Evolutionary conservation across 2,797 vertebrate species (phyloP).

Genomic region (Synaphobranchus kaupii): DNA sequence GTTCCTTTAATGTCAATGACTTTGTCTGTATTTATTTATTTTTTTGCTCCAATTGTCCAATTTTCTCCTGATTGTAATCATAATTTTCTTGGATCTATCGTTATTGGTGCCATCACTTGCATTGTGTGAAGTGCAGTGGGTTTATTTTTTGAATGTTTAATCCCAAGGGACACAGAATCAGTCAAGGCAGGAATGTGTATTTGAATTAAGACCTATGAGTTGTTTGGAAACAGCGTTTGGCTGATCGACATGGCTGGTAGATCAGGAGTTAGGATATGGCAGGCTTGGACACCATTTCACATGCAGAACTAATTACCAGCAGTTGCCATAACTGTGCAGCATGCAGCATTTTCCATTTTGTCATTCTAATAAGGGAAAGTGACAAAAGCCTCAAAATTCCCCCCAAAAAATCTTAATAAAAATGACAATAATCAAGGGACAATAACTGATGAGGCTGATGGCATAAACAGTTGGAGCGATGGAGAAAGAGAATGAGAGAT

Average conservation of each 20-base stretch:
- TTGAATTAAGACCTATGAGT: neutral
- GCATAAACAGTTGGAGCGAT: neutral
- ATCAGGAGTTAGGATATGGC: neutral
- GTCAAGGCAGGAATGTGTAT: neutral
- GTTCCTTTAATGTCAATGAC: neutral
- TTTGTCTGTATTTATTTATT: too few relatives aligned
- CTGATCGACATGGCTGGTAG: neutral
- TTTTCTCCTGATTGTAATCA: neutral
- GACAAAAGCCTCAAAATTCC: neutral
- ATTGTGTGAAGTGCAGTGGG: neutral
- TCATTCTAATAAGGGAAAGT: neutral
- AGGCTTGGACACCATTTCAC: neutral
- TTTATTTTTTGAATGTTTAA: neutral
- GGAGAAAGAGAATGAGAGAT: constrained; percentile 22
- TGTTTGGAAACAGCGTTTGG: neutral
- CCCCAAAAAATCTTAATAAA: constrained; percentile 13
- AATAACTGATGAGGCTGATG: constrained; percentile 9
- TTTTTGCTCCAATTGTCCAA: neutral
- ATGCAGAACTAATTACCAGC: neutral
- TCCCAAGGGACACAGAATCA: neutral
- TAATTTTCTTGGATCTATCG: neutral
- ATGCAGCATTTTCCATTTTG: neutral
- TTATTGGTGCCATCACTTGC: neutral
- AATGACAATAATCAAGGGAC: constrained; percentile 6
- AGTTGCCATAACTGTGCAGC: neutral